phyloP scores from a whole-genome alignment of 2,113 vertebrate species.

The Apaloderma vittatum region DNA sequence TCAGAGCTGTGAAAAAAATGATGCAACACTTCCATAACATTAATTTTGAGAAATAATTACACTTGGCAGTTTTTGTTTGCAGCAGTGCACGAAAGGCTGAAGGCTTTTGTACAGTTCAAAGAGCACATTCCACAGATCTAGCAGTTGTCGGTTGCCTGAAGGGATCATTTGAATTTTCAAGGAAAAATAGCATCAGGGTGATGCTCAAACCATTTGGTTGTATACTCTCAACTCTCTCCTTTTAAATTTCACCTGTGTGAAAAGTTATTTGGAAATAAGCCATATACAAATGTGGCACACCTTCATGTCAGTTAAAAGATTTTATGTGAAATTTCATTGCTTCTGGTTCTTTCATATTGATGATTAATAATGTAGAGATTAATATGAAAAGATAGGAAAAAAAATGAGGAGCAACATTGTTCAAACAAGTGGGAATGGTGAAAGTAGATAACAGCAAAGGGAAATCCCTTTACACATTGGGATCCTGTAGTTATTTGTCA shows the following conservation, averaged over 20 bases:
- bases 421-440: not conserved
- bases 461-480: not conserved
- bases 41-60: conserved; percentile 90
- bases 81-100: conserved; percentile 86
- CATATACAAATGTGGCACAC: not conserved
- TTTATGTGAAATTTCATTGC: not conserved
- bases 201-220: conserved; percentile 75
- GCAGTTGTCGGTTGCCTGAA: conserved; percentile 90
- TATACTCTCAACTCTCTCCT: not conserved
- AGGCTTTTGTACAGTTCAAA: conserved; percentile 95
- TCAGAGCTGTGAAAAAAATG: conserved; percentile 46
- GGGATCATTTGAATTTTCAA: conserved; percentile 90
- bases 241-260: conserved; percentile 52
- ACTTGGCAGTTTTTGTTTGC: conserved; percentile 96
- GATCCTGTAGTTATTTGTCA: not conserved
- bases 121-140: conserved; percentile 93
- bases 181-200: conserved; percentile 67
- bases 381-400: not conserved
- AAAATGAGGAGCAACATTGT: not conserved
- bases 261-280: conserved; percentile 54
- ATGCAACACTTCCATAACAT: conserved; percentile 85
- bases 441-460: not conserved
- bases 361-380: not conserved
- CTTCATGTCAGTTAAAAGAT: not conserved
- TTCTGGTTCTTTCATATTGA: not conserved